Evolutionary conservation across 2,797 vertebrate genomes (phyloP).

Genomic region (Pteronotus mesoamericanus): DNA sequence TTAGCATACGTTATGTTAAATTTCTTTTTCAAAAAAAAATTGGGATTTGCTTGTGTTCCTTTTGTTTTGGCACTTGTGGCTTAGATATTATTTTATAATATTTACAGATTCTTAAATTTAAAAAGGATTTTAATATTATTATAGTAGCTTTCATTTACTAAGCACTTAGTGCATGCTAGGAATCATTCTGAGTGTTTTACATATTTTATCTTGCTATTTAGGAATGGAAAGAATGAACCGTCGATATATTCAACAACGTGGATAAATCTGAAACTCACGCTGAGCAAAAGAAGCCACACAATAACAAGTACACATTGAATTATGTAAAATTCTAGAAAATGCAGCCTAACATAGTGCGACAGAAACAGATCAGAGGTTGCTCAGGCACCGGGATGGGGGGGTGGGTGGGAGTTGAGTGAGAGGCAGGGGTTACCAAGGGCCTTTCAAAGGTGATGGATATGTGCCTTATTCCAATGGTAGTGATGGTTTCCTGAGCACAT

Average conservation of each 20-base stretch:
- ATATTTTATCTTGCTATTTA: conserved; percentile 33
- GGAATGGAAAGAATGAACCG: background rate
- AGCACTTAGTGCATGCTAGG: background rate
- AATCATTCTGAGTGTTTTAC: conserved; percentile 30
- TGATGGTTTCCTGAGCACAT: background rate
- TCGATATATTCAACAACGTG: background rate
- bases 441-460: background rate
- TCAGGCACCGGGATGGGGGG: background rate
- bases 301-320: background rate
- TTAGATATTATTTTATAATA: background rate
- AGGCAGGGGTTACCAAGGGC: background rate
- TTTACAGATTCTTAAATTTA: conserved; percentile 23
- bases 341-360: background rate
- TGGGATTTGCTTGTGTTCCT: background rate
- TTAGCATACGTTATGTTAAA: background rate
- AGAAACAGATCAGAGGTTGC: background rate
- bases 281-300: background rate
- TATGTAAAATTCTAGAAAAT: background rate
- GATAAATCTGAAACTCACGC: conserved; percentile 25
- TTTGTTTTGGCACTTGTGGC: background rate
- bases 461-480: background rate
- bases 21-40: background rate
- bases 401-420: too few relatives aligned
- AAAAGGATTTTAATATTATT: conserved; percentile 42
- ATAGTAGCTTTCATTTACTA: conserved; percentile 37